Base-by-base conservation (phyloP, 2,797 vertebrate species). In the Cottoperca gobio region DNA sequence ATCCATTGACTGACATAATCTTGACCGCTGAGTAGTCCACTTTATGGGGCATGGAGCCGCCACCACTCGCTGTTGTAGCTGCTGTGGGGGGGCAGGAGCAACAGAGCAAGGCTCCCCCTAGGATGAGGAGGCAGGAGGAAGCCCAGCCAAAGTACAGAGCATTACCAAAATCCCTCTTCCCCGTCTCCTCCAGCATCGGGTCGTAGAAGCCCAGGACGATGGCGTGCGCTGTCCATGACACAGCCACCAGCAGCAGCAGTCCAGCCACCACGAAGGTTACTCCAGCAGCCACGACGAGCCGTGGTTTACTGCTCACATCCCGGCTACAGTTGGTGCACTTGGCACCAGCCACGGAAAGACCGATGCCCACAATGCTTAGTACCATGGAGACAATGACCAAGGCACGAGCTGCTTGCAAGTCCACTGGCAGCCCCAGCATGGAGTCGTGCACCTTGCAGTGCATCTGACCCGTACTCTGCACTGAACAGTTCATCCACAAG, bases 401-500 rank as follows among this genome's bases (percentile, higher is more conserved):
- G 13, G 95, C 95, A 0, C 95, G 93, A 8, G 95, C 92, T 0
- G 94, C 95, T 80, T 96, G 95, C 66, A 95, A 90, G 49, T 95
- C 93, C 12, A 82, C 72, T 0, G 94, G 90, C 8, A 96, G 90
- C 39, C 93, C 95, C 76, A 96, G 87, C 95, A 95, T 94, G 83
- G 94, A 95, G 67, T 96, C 95, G 11, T 95, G 94, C 57, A 95
- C 93, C 73, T 76, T 92, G 88, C 95, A 96, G 92, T 95, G 95
- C 94, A 96, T 96, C 90, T 96, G 95, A 0, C 95, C 95, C 0
- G 95, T 96, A 91, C 95, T 96, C 88, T 96, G 95, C 72, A 96
- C 95, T 9, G 94, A 95, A 5, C 95, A 96, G 87, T 94, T 94
- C 95, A 96, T 96, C 95, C 95, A 96, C 81, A 96, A 81, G 23